These are phyloP conservation scores for Zenarchopterus dispar DNA, from an alignment of 2,797 vertebrate genomes.

Conservation along the genomic window DNA sequence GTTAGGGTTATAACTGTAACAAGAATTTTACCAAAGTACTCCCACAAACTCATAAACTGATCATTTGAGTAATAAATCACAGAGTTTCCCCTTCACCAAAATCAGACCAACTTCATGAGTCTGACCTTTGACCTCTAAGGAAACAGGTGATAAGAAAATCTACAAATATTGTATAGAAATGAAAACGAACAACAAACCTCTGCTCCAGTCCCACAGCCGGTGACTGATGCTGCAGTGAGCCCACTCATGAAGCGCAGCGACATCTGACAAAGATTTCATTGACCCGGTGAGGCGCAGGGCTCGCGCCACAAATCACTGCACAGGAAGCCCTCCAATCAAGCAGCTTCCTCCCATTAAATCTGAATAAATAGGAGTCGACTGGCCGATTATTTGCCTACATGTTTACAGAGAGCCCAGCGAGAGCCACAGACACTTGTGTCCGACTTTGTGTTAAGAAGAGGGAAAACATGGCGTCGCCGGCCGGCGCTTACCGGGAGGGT, in stretches of 20 bases:
- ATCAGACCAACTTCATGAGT: not conserved
- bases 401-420: conserved; percentile 58
- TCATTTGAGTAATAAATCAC: conserved; percentile 8
- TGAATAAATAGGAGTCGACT: conserved; percentile 72
- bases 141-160: conserved; percentile 6
- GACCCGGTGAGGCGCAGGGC: conserved; percentile 45
- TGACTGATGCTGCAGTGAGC: conserved; percentile 22
- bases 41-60: not conserved
- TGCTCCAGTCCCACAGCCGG: not conserved
- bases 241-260: conserved; percentile 19
- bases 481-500: conserved; percentile 23
- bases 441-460: conserved; percentile 54
- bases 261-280: conserved; percentile 73
- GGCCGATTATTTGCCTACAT: conserved; percentile 76
- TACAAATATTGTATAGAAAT: not conserved
- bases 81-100: not conserved
- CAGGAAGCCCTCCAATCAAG: conserved; percentile 73
- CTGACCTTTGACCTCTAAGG: conserved; percentile 9
- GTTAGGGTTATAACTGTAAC: not conserved
- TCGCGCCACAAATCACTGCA: conserved; percentile 54
- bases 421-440: conserved; percentile 55
- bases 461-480: conserved; percentile 58
- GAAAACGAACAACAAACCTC: not conserved
- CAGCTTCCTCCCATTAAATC: conserved; percentile 72
- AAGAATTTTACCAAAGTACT: not conserved